Conservation (phyloP, 2,888 invertebrate genomes). For the Ochropleura plecta region DNA sequence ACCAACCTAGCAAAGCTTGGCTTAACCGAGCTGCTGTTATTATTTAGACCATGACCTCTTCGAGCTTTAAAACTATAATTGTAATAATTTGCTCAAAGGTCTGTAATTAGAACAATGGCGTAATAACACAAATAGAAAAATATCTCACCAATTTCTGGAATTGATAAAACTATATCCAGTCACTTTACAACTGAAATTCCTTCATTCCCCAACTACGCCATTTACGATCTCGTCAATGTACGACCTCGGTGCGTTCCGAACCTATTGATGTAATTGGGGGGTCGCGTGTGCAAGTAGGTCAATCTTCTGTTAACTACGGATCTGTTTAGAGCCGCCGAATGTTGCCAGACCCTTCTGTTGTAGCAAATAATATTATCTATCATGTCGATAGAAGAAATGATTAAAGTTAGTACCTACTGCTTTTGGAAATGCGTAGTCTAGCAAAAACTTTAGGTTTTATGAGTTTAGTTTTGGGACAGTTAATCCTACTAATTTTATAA, state of each 20-base stretch:
- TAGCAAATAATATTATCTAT: conserved; percentile 33
- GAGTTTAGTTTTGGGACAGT: no score
- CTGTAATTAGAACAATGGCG: no score
- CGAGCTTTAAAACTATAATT: no score
- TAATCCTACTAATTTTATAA: no score
- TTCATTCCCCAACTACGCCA: not conserved
- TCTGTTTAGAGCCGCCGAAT: conserved; percentile 36
- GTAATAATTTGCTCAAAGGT: no score
- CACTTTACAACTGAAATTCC: not conserved
- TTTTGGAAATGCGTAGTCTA: not conserved
- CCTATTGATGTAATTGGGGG: conserved; percentile 43
- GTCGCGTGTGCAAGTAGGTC: conserved; percentile 54
- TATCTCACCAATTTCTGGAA: not conserved
- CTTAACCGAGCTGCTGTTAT: no score
- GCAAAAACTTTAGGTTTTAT: not conserved
- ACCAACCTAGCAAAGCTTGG: no score
- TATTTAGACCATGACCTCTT: no score
- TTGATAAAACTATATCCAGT: not conserved
- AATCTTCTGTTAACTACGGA: conserved; percentile 51
- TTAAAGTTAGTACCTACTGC: not conserved
- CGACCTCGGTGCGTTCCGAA: conserved; percentile 28
- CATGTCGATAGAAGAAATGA: conserved; percentile 8
- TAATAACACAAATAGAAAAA: not conserved
- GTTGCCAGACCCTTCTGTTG: conserved; percentile 44
- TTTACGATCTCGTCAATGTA: conserved; percentile 4